Evolutionary conservation across 2,888 invertebrate genomes (phyloP).

Genomic region (Tetragonula carbonaria): DNA sequence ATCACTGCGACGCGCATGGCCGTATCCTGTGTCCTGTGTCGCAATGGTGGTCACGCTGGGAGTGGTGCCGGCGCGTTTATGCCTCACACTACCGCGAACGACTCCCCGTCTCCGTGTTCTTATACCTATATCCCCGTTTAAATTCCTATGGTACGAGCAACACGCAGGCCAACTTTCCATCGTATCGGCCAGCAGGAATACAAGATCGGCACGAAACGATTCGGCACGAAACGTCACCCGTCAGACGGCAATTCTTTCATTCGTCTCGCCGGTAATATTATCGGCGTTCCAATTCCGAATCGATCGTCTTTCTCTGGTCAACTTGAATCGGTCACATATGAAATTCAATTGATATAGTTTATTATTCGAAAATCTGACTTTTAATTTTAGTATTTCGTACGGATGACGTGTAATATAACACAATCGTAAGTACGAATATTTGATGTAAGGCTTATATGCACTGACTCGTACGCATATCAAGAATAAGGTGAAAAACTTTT

Average conservation of each 20-base stretch:
- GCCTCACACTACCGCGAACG: conserved; percentile 80
- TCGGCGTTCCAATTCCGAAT: background rate
- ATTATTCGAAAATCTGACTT: too few relatives aligned
- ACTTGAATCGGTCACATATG: background rate
- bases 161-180: conserved; percentile 74
- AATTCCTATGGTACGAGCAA: conserved; percentile 75
- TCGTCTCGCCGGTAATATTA: background rate
- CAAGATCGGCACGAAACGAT: conserved; percentile 49
- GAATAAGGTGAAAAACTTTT: conserved; percentile 24
- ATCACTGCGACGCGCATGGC: conserved; percentile 73
- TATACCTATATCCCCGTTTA: conserved; percentile 82
- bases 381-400: too few relatives aligned
- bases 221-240: conserved; percentile 15
- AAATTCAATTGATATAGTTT: too few relatives aligned
- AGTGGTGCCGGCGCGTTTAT: conserved; percentile 79
- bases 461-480: conserved; percentile 56
- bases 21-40: conserved; percentile 64
- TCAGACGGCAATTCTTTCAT: conserved; percentile 16
- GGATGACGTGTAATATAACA: too few relatives aligned
- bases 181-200: conserved; percentile 68
- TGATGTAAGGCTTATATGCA: conserved; percentile 36
- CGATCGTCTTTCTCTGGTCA: background rate
- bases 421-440: too few relatives aligned
- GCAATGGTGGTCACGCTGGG: conserved; percentile 76
- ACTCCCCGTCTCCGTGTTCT: conserved; percentile 80